Evolutionary conservation across 2,888 invertebrate genomes (phyloP), one percentile per base, ranked within the genome.

Genomic region (Dimorphilus gyrociliatus): DNA sequence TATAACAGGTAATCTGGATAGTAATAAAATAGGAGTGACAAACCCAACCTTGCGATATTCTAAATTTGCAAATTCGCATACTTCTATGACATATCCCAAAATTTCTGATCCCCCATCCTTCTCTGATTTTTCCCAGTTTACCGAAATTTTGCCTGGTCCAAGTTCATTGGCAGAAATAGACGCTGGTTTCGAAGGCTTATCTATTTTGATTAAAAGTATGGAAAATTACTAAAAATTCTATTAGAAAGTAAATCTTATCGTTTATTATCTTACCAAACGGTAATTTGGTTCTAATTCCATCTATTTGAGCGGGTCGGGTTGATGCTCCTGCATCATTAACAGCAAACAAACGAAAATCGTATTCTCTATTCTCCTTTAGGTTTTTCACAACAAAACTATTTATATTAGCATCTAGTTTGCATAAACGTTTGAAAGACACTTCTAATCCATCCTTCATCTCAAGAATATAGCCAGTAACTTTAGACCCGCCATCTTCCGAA

Each of bases 261-360:
- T n/a, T n/a, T n/a, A n/a, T n/a, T n/a, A n/a, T n/a, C n/a, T n/a
- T n/a, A n/a, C n/a, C n/a, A n/a, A n/a, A n/a, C n/a, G n/a, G n/a
- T n/a, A n/a, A n/a, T n/a, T n/a, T n/a, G n/a, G n/a, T n/a, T n/a
- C n/a, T n/a, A n/a, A n/a, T n/a, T n/a, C n/a, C n/a, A n/a, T n/a
- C n/a, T n/a, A n/a, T n/a, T n/a, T n/a, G n/a, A n/a, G n/a, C n/a
- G n/a, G n/a, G n/a, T n/a, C n/a, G n/a, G n/a, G n/a, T n/a, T n/a
- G n/a, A n/a, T n/a, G 6, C 7, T 19, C 85, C 85, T 34, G 80
- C 73, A 8, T 78, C 75, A 63, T 86, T 86, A 44, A 75, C 74
- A 2, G 84, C 84, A 51, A 76, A 73, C n/a, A 86, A 73, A 40
- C 82, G 70, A 71, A 85, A 82, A 66, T 77, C 72, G 54, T 86